Evolutionary conservation across 2,888 invertebrate species (phyloP).

Genomic region (Heliconius ismenius): DNA sequence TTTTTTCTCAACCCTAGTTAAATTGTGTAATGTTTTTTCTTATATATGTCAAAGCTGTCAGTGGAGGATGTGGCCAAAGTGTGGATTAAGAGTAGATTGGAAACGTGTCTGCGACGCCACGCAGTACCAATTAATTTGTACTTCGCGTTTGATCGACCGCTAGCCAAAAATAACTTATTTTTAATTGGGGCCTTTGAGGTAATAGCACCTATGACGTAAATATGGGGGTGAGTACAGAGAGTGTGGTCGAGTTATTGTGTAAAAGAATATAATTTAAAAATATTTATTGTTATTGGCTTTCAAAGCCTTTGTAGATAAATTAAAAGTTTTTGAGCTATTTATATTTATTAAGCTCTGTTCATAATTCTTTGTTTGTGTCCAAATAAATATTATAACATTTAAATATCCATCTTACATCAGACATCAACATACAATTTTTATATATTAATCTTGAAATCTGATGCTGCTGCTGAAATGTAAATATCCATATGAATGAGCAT

Average conservation of each 20-base stretch:
- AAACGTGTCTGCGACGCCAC: conserved; percentile 46
- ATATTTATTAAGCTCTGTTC: too few relatives aligned
- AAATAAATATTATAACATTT: too few relatives aligned
- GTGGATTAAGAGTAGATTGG: conserved; percentile 49
- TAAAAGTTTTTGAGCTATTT: too few relatives aligned
- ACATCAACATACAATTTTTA: too few relatives aligned
- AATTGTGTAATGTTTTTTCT: too few relatives aligned
- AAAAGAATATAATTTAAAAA: neutral
- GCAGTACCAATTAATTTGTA: conserved; percentile 45
- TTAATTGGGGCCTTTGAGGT: conserved; percentile 12
- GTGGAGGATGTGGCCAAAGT: conserved; percentile 34
- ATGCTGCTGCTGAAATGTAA: neutral
- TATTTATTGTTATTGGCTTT: too few relatives aligned
- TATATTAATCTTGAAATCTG: too few relatives aligned
- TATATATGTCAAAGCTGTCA: neutral
- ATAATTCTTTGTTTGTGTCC: too few relatives aligned
- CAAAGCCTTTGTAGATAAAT: too few relatives aligned
- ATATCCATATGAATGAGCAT: neutral
- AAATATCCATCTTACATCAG: too few relatives aligned
- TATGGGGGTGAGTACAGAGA: too few relatives aligned
- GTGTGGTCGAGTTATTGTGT: neutral
- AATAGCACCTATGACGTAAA: neutral
- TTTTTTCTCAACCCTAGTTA: too few relatives aligned
- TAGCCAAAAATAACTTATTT: conserved; percentile 21
- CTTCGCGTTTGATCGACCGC: conserved; percentile 32